Conservation (phyloP, 2,888 invertebrate species). For the Elysia crispata region DNA sequence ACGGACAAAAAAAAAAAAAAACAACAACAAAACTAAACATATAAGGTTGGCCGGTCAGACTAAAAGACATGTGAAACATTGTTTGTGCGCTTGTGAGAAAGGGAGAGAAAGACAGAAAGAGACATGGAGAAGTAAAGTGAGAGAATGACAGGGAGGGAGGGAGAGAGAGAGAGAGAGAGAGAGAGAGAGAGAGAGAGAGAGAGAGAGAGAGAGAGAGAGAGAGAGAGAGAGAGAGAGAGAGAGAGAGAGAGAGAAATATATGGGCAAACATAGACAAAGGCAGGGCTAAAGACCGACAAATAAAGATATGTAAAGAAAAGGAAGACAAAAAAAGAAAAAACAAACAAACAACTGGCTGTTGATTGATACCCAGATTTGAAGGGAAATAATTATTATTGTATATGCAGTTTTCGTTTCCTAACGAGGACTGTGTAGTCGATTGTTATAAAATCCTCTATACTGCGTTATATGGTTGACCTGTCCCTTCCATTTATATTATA, state of each 20-base stretch:
- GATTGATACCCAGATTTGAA: too few relatives aligned
- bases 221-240: constrained; percentile 11
- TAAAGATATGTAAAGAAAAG: background rate
- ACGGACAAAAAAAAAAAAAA: too few relatives aligned
- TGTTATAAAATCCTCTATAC: too few relatives aligned
- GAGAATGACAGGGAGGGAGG: too few relatives aligned
- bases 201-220: background rate
- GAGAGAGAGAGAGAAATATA: constrained; percentile 1
- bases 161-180: background rate
- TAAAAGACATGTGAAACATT: too few relatives aligned
- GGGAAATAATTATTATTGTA: too few relatives aligned
- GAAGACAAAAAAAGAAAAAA: background rate
- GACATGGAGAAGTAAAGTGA: background rate
- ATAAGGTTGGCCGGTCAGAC: too few relatives aligned
- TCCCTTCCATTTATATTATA: too few relatives aligned
- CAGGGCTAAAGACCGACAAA: background rate
- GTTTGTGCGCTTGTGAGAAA: background rate
- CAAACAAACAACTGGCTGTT: background rate
- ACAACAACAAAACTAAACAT: too few relatives aligned
- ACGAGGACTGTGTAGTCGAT: too few relatives aligned
- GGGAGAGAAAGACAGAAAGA: background rate
- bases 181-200: background rate
- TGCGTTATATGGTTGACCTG: too few relatives aligned
- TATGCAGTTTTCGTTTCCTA: too few relatives aligned
- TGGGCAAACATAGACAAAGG: background rate